Evolutionary conservation across 2,888 invertebrate genomes (phyloP), one percentile per base, ranked within the genome.

Genomic region (Nephrotoma flavescens): DNA sequence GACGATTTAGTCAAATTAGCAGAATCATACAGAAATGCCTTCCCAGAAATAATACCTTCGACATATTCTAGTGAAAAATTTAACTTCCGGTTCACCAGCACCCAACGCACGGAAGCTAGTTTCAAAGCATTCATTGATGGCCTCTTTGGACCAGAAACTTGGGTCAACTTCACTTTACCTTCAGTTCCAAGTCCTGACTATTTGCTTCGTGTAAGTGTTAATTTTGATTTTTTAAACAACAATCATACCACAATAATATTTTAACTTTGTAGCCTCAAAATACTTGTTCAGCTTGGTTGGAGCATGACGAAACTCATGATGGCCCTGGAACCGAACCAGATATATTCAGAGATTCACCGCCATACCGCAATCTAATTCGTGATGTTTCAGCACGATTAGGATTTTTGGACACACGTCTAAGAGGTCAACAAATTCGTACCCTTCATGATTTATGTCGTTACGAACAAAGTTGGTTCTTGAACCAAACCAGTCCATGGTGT

Each of bases 371-470:
- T 90, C 91, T 94, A 0, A 89, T 92, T 88, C 89, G 88, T 0
- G 92, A 92, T 86, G 92, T 94, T 0, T 93, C 93, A 31, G 89
- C 89, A 0, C 92, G 94, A 5, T 89, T 94, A 1, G 94, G 94
- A 9, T 85, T 85, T 19, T 31, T 71, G 11, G 9, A 42, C 19
- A 31, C n/a, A 85, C 42, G 11, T 7, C 15, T 85, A 11, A 15
- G 11, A 4, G 85, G 42, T 4, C 6, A 85, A 19, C 85, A 85
- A 45, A 44, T 85, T 19, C 47, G 41, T n/a, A 9, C 31, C 7
- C 6, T 96, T 91, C 96, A 95, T 89, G 94, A 95, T 88, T 93
- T 95, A 92, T 96, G 96, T 89, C 93, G 95, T 0, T 95, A 94
- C 90, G 94, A 95, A 88, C 95, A 95, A 89, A 94, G 95, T 0